Conservation (phyloP, 2,113 vertebrate genomes). For the Porphyrio hochstetteri region DNA sequence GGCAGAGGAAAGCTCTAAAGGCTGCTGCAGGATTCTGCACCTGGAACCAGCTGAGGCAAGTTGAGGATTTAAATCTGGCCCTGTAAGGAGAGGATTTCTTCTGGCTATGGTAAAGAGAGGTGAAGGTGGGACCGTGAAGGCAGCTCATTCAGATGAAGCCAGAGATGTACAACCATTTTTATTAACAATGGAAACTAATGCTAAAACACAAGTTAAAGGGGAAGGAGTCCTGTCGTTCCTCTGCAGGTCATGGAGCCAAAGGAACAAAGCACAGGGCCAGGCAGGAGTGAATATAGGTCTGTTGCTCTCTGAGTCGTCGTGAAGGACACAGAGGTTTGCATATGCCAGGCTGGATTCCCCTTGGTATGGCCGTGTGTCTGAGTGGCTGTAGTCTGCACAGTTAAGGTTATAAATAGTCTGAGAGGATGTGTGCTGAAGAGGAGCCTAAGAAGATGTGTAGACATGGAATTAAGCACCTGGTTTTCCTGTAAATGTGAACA, state of each 20-base stretch:
- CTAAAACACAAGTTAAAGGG: background rate
- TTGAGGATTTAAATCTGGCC: background rate
- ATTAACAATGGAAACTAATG: background rate
- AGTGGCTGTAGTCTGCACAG: background rate
- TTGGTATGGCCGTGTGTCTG: accelerated
- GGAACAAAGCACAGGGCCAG: background rate
- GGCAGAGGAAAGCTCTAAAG: background rate
- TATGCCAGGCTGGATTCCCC: background rate
- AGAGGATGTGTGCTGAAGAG: background rate
- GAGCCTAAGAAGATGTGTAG: background rate
- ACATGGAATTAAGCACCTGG: background rate
- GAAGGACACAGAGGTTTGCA: background rate
- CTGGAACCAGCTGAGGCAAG: background rate
- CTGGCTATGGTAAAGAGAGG: background rate
- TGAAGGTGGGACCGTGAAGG: background rate
- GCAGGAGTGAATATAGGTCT: background rate
- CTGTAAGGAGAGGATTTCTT: background rate
- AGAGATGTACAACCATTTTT: background rate
- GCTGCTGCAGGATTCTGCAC: background rate
- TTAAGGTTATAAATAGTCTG: background rate
- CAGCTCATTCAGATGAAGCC: background rate
- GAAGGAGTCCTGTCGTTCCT: background rate
- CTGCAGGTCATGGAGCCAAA: background rate
- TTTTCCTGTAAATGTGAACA: background rate
- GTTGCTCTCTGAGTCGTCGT: background rate